These are phyloP conservation scores for Paramormyrops hopkinsi DNA, from an alignment of 2,797 vertebrate species.

Conservation along the genomic window DNA sequence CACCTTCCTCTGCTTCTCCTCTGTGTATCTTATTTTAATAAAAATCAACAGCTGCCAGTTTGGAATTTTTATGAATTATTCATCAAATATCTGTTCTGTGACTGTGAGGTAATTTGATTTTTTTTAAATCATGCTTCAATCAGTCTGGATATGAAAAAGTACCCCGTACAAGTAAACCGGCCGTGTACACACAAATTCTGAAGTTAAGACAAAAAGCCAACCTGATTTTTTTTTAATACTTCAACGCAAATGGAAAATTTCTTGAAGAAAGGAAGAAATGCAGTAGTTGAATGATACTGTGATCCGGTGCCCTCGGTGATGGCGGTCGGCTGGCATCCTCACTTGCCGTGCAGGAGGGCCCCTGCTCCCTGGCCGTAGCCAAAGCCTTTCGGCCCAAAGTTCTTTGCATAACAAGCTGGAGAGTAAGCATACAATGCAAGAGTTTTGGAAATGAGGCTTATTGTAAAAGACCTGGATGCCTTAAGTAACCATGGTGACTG, in stretches of 20 bases:
- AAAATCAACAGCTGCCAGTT: constrained; percentile 6
- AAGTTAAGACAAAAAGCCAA: background rate
- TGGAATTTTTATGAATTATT: background rate
- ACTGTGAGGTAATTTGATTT: background rate
- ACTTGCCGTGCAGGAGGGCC: constrained; percentile 83
- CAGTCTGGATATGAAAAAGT: background rate
- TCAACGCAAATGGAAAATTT: background rate
- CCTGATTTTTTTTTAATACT: background rate
- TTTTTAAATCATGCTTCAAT: background rate
- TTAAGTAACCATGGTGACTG: background rate
- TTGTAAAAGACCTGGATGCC: background rate
- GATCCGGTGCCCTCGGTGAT: background rate
- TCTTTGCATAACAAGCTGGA: constrained; percentile 92
- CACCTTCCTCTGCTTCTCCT: background rate
- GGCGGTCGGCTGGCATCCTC: constrained; percentile 32
- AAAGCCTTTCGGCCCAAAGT: constrained; percentile 93
- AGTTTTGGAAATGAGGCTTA: background rate
- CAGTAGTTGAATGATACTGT: background rate
- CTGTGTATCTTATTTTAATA: constrained; percentile 13
- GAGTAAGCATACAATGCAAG: constrained; percentile 15
- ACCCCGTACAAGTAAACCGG: background rate
- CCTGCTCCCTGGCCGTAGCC: constrained; percentile 90
- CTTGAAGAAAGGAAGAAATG: background rate
- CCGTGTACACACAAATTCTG: background rate
- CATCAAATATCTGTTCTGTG: background rate